Evolutionary conservation across 2,113 vertebrate genomes (phyloP).

Genomic region (Rhadina sibilatrix): DNA sequence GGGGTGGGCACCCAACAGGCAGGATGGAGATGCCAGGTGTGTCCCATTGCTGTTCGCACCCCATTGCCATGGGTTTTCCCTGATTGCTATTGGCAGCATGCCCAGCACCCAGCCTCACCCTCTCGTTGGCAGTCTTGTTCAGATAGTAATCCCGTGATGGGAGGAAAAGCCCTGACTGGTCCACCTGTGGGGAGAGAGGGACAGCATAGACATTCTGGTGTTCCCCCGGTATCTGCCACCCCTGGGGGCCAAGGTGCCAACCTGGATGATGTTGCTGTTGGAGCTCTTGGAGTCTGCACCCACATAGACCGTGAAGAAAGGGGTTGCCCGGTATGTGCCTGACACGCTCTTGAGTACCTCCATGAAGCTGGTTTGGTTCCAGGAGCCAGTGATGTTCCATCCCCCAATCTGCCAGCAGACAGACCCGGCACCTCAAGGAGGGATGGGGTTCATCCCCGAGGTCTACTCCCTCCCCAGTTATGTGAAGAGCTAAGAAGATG

Average conservation of each 20-base stretch:
- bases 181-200: conserved; percentile 77
- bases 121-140: conserved; percentile 94
- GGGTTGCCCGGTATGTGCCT: conserved; percentile 88
- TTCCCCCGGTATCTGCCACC: rapidly evolving
- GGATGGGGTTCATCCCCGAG: background rate
- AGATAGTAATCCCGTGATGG: conserved; percentile 98
- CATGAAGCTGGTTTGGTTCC: conserved; percentile 94
- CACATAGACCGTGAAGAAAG: conserved; percentile 91
- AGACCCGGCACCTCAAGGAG: background rate
- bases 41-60: rapidly evolving
- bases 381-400: conserved; percentile 91
- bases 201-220: background rate
- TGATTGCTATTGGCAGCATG: rapidly evolving
- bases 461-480: background rate
- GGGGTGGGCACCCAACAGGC: background rate
- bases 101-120: conserved; percentile 70
- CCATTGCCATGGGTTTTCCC: background rate
- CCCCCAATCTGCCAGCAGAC: conserved; percentile 83
- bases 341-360: conserved; percentile 92
- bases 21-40: background rate
- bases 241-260: background rate
- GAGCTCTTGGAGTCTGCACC: conserved; percentile 94
- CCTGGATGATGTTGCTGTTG: conserved; percentile 97
- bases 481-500: rapidly evolving
- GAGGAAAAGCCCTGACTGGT: conserved; percentile 94